Evolutionary conservation across 2,113 vertebrate genomes (phyloP).

Genomic region (Poicephalus gulielmi): DNA sequence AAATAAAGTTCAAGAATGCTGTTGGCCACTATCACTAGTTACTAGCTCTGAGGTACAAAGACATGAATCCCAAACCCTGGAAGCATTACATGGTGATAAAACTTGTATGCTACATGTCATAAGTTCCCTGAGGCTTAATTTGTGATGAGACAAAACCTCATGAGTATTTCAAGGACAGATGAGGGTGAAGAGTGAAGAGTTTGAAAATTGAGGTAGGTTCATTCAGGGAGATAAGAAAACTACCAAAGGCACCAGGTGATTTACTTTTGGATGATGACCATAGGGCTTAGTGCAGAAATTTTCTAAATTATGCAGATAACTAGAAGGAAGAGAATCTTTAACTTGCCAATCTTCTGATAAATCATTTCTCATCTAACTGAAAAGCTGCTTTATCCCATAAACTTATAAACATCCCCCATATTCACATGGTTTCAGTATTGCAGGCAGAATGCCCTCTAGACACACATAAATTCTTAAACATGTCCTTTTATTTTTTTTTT

Average conservation of each 20-base stretch:
- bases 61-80: neutral
- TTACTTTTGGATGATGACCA: neutral
- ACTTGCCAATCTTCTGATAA: neutral
- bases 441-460: neutral
- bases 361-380: neutral
- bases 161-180: neutral
- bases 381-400: neutral
- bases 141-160: neutral
- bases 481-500: neutral
- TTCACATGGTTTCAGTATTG: neutral
- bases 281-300: neutral
- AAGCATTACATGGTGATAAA: neutral
- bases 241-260: neutral
- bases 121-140: neutral
- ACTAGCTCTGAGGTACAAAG: neutral
- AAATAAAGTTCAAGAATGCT: neutral
- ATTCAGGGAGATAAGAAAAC: neutral
- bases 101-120: neutral
- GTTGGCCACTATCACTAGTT: neutral
- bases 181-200: neutral
- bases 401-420: neutral
- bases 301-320: neutral
- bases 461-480: constrained; percentile 4
- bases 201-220: neutral
- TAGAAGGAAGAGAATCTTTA: neutral